Percentiles rank a stretch among this genome's conserved stretches.
Conservation (phyloP, 1,140 invertebrate genomes). For the Trinorchestia longiramus region DNA sequence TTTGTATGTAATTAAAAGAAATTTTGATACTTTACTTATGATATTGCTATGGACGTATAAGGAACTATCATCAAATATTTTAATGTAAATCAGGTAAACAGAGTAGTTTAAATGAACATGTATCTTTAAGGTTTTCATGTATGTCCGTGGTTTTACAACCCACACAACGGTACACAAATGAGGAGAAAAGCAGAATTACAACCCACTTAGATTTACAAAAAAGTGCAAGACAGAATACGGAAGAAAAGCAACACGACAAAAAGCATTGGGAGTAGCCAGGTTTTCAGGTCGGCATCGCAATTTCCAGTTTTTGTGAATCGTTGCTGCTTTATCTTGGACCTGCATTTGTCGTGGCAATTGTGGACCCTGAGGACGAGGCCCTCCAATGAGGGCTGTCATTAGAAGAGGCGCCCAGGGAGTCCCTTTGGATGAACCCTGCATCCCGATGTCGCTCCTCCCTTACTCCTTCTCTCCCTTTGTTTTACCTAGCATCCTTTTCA, state of each 20-base stretch:
- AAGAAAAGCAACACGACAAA: not conserved
- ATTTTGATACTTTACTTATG: not conserved
- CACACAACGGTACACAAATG: too few species aligned
- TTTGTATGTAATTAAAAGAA: too few species aligned
- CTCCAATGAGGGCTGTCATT: conserved; percentile 33
- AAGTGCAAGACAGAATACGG: too few species aligned
- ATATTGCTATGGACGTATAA: not conserved
- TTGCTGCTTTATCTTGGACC: not conserved
- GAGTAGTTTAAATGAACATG: too few species aligned
- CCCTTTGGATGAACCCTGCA: not conserved
- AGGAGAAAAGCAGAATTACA: too few species aligned
- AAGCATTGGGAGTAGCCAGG: not conserved
- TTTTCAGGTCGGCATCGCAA: not conserved
- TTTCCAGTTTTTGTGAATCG: not conserved
- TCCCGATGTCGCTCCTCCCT: not conserved
- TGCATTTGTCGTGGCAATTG: not conserved
- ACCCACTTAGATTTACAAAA: too few species aligned
- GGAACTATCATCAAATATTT: too few species aligned
- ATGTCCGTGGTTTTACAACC: too few species aligned
- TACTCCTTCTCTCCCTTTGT: not conserved
- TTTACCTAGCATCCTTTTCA: too few species aligned
- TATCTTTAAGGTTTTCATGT: too few species aligned
- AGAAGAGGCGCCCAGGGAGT: not conserved
- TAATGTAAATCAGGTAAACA: too few species aligned
- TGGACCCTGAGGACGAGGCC: not conserved